Evolutionary conservation across 2,797 vertebrate species (phyloP), one percentile per base, ranked within the genome.

Genomic region (Mormyrops boulengeri): DNA sequence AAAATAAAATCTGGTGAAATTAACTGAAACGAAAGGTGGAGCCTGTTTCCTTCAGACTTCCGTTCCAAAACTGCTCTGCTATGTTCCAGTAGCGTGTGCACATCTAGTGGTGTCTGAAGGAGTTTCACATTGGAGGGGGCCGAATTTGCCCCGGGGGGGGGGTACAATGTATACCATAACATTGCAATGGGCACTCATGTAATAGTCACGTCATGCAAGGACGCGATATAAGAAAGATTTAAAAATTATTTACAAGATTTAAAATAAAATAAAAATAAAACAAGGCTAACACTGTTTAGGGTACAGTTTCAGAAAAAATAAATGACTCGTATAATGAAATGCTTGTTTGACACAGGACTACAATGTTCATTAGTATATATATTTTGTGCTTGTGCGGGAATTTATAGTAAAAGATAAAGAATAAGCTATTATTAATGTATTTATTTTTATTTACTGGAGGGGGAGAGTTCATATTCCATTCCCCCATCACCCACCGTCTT

Each of bases 401-500:
- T 66, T 66, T 26, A 66, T 66, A 30, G 30, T 26, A 66, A 11
- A 66, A 69, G 11, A 14, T 69, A 14, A 30, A 4, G 2, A 11
- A 69, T 34, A 34, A 9, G 62, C 62, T 69, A 30, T 26, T 66
- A 66, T 30, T 66, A 2, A 30, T 66, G 11, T 66, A 66, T 30
- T 66, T 60, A 8, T 60, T 22, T 11, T 50, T 53, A 14, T 62
- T 22, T 62, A n/a, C 2, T 2, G n/a, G 8, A 0, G n/a, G 7
- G 8, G 22, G 55, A n/a, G 57, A 22, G 57, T 60, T n/a, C 82
- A 19, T 22, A 22, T 22, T 7, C 7, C 22, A 22, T n/a, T 30
- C 49, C 69, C 50, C 88, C 87, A 66, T 88, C 91, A 92, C 93
- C 91, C 90, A 98, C 97, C 96, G 95, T 94, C 92, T 87, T 94